phyloP scores from a whole-genome alignment of 2,797 vertebrate genomes.

The Cynodonichthys magdalenae region DNA sequence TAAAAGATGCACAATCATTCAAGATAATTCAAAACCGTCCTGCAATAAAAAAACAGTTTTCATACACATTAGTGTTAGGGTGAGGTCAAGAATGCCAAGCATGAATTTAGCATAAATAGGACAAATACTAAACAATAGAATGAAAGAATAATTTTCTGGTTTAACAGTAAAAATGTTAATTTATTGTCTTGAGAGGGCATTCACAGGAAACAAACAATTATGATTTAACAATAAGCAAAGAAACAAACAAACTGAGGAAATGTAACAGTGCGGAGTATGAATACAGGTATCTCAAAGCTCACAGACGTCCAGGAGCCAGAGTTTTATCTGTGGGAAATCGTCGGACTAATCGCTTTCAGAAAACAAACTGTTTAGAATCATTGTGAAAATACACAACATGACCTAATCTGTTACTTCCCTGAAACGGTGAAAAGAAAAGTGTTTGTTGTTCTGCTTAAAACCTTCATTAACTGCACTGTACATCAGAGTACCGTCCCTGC shows the following conservation, averaged over 20 bases:
- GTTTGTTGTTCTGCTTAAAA: slow-evolving; percentile 79
- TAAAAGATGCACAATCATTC: no score
- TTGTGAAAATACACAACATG: slow-evolving; percentile 66
- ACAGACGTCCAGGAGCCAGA: slow-evolving; percentile 19
- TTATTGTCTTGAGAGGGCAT: slow-evolving; percentile 44
- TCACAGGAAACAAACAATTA: slow-evolving; percentile 24
- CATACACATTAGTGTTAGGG: no score
- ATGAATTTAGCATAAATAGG: no score
- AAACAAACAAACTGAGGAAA: slow-evolving; percentile 2
- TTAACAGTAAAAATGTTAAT: slow-evolving; percentile 32
- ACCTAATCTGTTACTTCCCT: slow-evolving; percentile 68
- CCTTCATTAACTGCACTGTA: slow-evolving; percentile 73
- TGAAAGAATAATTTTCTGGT: no score
- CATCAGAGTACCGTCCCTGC: slow-evolving; percentile 71
- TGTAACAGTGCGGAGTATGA: background rate
- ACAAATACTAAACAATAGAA: no score
- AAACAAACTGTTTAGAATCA: slow-evolving; percentile 62
- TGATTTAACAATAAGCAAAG: background rate
- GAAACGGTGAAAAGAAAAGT: slow-evolving; percentile 60
- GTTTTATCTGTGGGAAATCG: slow-evolving; percentile 66
- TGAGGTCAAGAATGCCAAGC: no score
- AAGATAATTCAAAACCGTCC: no score
- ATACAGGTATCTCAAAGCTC: slow-evolving; percentile 27
- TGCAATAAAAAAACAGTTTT: no score
- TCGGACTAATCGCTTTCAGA: slow-evolving; percentile 36